Evolutionary conservation across 2,888 invertebrate genomes (phyloP).

Genomic region (Epiblema foenella): DNA sequence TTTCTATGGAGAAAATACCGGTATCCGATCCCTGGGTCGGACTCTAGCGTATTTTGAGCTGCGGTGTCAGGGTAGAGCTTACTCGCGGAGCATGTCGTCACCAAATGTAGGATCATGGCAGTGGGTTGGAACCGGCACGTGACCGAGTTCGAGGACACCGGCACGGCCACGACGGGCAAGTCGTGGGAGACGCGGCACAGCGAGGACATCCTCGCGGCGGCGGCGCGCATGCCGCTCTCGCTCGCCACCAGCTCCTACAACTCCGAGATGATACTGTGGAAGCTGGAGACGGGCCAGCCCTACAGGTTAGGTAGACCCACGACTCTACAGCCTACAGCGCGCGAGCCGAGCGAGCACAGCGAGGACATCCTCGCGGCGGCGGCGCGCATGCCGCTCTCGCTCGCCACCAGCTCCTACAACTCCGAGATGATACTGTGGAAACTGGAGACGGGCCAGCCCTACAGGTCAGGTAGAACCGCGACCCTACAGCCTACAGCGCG

Average conservation of each 20-base stretch:
- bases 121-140: constrained; percentile 92
- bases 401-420: constrained; percentile 91
- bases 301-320: constrained; percentile 85
- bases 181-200: constrained; percentile 46
- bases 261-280: constrained; percentile 93
- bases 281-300: constrained; percentile 91
- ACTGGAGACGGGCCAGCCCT: constrained; percentile 92
- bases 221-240: constrained; percentile 87
- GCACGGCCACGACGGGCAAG: constrained; percentile 60
- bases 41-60: too few species aligned
- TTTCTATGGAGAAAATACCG: too few species aligned
- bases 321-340: too few species aligned
- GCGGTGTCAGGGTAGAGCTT: too few species aligned
- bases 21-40: too few species aligned
- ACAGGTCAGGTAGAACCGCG: constrained; percentile 70
- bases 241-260: constrained; percentile 91
- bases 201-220: constrained; percentile 88
- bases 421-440: constrained; percentile 94
- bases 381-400: constrained; percentile 86
- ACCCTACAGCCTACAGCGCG: too few species aligned
- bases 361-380: constrained; percentile 91
- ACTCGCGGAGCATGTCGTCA: too few species aligned
- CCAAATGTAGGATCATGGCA: constrained; percentile 88
- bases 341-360: too few species aligned
- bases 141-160: constrained; percentile 86